Conservation (phyloP, 1,140 invertebrate genomes). For the Homarus americanus region DNA sequence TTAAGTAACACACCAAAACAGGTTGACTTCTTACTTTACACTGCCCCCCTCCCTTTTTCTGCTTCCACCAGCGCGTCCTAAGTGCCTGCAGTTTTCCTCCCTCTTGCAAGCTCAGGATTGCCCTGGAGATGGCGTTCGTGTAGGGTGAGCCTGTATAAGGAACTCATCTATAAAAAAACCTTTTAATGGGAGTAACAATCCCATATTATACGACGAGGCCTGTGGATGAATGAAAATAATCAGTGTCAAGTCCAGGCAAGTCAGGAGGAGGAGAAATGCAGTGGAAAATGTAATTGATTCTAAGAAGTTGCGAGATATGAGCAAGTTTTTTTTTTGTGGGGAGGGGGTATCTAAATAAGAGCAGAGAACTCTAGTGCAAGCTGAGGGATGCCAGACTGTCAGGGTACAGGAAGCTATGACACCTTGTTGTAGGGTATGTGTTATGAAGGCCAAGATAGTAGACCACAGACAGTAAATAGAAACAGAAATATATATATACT, state of each 20-base stretch:
- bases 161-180: conserved; percentile 34
- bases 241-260: conserved; percentile 19
- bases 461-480: background rate
- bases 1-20: conserved; percentile 14
- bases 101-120: conserved; percentile 80
- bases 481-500: background rate
- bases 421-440: background rate
- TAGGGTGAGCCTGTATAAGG: conserved; percentile 84
- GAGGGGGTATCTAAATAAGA: background rate
- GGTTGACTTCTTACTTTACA: conserved; percentile 65
- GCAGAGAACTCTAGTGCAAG: background rate
- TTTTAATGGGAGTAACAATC: background rate
- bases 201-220: conserved; percentile 7
- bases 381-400: background rate
- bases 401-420: background rate
- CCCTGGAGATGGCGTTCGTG: conserved; percentile 85
- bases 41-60: conserved; percentile 76
- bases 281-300: background rate
- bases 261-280: background rate
- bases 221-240: conserved; percentile 33
- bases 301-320: background rate
- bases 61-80: conserved; percentile 81
- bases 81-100: conserved; percentile 79
- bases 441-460: background rate
- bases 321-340: background rate